These are phyloP conservation scores for Tenodera sinensis DNA, from an alignment of 2,888 invertebrate genomes.

Conservation along the genomic window DNA sequence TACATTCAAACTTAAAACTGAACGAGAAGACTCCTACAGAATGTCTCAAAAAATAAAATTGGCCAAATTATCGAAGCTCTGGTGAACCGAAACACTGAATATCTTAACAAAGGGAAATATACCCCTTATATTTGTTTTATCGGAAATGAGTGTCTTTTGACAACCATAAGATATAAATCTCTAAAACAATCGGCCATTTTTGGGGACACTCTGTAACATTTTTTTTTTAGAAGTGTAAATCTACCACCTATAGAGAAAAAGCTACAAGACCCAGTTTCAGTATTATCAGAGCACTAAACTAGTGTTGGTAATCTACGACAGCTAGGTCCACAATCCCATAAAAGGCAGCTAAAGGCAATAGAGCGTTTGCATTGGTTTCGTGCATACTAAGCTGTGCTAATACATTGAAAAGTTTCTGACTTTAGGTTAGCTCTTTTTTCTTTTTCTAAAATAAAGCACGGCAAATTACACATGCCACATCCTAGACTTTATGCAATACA, in stretches of 20 bases:
- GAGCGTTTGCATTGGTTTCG: not conserved
- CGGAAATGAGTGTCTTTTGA: not conserved
- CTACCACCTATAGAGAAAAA: not conserved
- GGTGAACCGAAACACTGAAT: not conserved
- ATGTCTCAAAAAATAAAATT: not conserved
- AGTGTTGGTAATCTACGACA: no score
- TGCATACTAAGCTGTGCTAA: not conserved
- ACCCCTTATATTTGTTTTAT: not conserved
- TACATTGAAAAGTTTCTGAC: no score
- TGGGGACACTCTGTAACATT: not conserved
- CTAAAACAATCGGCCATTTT: not conserved
- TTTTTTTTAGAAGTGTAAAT: not conserved
- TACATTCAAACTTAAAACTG: not conserved
- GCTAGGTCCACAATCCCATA: no score
- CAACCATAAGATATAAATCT: not conserved
- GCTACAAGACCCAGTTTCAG: not conserved
- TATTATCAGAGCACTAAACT: no score
- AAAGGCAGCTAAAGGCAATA: not conserved
- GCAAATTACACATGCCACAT: not conserved
- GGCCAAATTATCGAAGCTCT: not conserved
- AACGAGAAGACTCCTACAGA: not conserved
- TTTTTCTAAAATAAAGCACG: not conserved
- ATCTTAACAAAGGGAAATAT: not conserved
- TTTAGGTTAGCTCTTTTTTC: no score
- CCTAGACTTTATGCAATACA: not conserved